Conservation (phyloP, 2,113 vertebrate genomes). For the Erythrolamprus reginae region DNA sequence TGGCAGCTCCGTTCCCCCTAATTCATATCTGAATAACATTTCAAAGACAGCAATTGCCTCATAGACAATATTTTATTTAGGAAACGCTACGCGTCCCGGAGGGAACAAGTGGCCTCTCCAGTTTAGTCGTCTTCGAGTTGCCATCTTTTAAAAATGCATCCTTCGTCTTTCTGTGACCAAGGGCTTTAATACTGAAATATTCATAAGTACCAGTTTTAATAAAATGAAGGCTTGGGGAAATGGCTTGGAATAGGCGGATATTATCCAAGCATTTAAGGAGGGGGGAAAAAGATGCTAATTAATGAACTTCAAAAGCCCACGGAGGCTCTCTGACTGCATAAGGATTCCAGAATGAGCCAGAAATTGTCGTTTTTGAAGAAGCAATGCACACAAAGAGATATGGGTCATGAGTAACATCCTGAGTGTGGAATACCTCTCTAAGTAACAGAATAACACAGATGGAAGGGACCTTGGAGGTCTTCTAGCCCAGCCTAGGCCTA, state of each 20-base stretch:
- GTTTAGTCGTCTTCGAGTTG: constrained; percentile 52
- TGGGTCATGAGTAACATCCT: constrained; percentile 32
- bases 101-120: constrained; percentile 39
- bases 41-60: constrained; percentile 31
- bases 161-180: constrained; percentile 65
- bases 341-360: constrained; percentile 55
- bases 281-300: constrained; percentile 70
- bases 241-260: constrained; percentile 64
- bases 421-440: neutral
- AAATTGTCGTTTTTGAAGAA: constrained; percentile 48
- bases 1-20: constrained; percentile 3
- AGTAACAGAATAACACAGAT: neutral
- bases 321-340: constrained; percentile 60
- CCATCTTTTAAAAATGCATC: constrained; percentile 66
- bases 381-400: constrained; percentile 31
- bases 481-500: constrained; percentile 25
- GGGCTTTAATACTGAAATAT: constrained; percentile 74
- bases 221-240: constrained; percentile 76
- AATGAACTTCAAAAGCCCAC: constrained; percentile 72
- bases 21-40: neutral
- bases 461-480: constrained; percentile 21
- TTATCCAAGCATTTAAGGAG: constrained; percentile 69
- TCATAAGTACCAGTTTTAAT: constrained; percentile 72
- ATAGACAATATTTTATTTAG: constrained; percentile 54
- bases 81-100: constrained; percentile 41